Evolutionary conservation across 2,888 invertebrate genomes (phyloP), one percentile per base, ranked within the genome.

Genomic region (Hemaris fuciformis): DNA sequence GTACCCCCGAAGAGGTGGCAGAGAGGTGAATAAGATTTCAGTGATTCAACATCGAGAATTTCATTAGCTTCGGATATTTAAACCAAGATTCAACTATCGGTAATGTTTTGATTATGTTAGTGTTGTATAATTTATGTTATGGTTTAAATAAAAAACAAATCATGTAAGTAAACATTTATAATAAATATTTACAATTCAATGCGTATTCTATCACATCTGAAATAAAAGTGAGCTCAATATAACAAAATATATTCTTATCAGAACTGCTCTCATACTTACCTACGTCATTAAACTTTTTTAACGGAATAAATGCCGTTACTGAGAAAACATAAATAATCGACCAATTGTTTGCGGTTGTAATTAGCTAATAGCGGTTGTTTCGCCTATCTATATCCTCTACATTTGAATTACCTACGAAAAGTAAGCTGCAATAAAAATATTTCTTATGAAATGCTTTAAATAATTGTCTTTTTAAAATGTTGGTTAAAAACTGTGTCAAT

Each of bases 141-240:
- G 58, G 25, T 66, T 59, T 66, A 71, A 74, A 72, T 75, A 68
- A 81, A 81, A 79, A 62, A 66, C 57, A 43, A 59, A 67, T 46
- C 65, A 62, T 79, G 78, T 82, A 84, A 83, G 85, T 88, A 88
- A 89, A 87, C 87, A 86, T 88, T 87, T 89, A 76, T 89, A 89
- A 87, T 89, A 88, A 85, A 85, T 88, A 89, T 91, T 89, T 90
- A 91, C 90, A 90, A 85, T 85, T 80, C 77, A 83, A 84, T 84
- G 81, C 77, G 73, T 77, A 77, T 71, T 77, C 77, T 88, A 89
- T 90, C 89, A 89, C 89, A 88, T 88, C 83, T 83, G 70, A 83
- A 86, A 85, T 84, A 83, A 83, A 87, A 81, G 80, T 82, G 80
- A 81, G 82, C 83, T 81, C 81, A 81, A 80, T 84, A 80, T 83